Base-by-base conservation (phyloP, 2,797 vertebrate genomes). In the Enoplosus armatus region DNA sequence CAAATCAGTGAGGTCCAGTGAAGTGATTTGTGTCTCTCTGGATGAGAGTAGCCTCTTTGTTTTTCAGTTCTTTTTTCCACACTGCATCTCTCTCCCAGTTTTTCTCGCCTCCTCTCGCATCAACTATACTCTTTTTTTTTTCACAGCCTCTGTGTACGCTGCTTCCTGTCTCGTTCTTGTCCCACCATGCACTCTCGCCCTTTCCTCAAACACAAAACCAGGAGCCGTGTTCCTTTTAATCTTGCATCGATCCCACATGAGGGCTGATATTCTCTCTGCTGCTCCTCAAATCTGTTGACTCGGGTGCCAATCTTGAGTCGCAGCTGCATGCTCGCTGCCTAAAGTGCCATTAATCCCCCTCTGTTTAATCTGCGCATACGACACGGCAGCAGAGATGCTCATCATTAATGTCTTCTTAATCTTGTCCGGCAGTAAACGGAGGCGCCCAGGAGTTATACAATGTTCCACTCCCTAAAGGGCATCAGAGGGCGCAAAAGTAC, bases 391-490 rank as follows among this genome's bases (percentile, higher is more conserved):
- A 0, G 37, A 67, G 63, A 71, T 20, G 11, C 65, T 80, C 71
- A 39, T 83, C 48, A 53, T 48, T 54, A 54, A n/a, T n/a, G 20
- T 60, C 71, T 22, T 27, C 65, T 68, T 56, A 77, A 82, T 72
- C 47, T 78, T 70, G 31, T 37, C 1, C 55, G 35, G 33, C 50
- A 20, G 39, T 45, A 51, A 72, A 71, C 6, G 6, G 58, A 76
- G 56, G 22, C 33, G 14, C 20, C 53, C 14, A 37, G 56, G 71
- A 50, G 47, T 64, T 63, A 56, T 48, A 37, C 53, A 66, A 72
- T 48, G 37, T 29, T 65, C 16, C 27, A 8, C 27, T 71, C n/a
- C 37, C 56, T 37, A 76, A 85, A 85, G 76, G 78, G 74, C 79
- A 79, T 77, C 58, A 62, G 58, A 69, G 62, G 76, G 75, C 3